Conservation (phyloP, 2,113 vertebrate species). For the Callospermophilus lateralis region DNA sequence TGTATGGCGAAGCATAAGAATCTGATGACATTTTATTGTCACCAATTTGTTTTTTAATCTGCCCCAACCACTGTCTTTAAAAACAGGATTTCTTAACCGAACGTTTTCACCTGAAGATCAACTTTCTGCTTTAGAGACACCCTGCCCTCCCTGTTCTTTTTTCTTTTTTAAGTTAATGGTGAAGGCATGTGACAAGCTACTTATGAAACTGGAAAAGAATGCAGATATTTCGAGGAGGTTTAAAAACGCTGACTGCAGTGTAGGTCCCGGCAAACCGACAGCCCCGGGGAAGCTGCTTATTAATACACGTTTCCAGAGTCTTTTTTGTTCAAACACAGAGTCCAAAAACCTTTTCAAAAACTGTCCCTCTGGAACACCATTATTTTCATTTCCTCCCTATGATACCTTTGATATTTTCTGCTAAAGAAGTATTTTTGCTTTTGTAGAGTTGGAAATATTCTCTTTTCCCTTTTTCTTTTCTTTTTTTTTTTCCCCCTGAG, state of each 20-base stretch:
- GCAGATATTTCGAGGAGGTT: slow-evolving; percentile 1
- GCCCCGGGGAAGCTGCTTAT: slow-evolving; percentile 49
- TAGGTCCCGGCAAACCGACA: not conserved
- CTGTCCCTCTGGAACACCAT: not conserved
- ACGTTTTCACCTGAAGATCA: slow-evolving; percentile 25
- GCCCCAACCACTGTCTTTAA: slow-evolving; percentile 53
- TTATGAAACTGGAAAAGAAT: slow-evolving; percentile 40
- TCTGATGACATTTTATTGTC: slow-evolving; percentile 82
- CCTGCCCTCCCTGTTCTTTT: not conserved
- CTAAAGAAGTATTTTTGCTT: slow-evolving; percentile 11
- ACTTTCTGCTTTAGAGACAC: not conserved
- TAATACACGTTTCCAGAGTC: slow-evolving; percentile 50
- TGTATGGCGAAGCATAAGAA: slow-evolving; percentile 54
- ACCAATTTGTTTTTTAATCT: slow-evolving; percentile 67
- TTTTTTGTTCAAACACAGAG: slow-evolving; percentile 33
- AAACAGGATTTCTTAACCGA: slow-evolving; percentile 3
- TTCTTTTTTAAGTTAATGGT: not conserved
- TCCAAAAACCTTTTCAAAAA: not conserved
- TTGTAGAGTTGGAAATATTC: slow-evolving; percentile 39
- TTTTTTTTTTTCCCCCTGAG: not conserved
- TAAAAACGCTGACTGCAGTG: not conserved
- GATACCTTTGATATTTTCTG: slow-evolving; percentile 60
- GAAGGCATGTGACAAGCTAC: not conserved
- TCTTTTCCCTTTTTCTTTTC: not conserved
- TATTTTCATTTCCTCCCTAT: slow-evolving; percentile 48